A percentile compares a stretch with the other conserved stretches of the same genome.
Evolutionary conservation across 2,888 invertebrate genomes (phyloP).

Genomic region (Lobophora halterata): DNA sequence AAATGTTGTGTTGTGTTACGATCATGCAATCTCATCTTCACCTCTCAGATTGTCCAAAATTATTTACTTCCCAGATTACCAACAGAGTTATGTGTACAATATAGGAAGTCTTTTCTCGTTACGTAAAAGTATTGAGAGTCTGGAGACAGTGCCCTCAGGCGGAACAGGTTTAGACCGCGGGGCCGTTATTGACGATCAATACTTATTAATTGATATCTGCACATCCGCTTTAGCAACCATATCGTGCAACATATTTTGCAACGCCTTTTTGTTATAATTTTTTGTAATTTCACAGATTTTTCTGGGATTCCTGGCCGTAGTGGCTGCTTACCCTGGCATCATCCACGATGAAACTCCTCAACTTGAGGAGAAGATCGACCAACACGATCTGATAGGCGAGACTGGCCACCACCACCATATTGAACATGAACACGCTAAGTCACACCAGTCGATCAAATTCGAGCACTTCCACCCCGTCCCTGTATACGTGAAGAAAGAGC

Average conservation of each 20-base stretch:
- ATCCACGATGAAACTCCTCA: conserved; percentile 70
- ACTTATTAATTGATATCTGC: conserved; percentile 20
- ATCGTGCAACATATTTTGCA: conserved; percentile 2
- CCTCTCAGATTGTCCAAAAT: background rate
- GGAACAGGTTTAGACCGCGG: conserved; percentile 46
- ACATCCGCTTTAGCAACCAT: conserved; percentile 14
- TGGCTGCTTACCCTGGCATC: conserved; percentile 67
- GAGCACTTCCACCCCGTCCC: conserved; percentile 87
- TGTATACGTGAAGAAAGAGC: conserved; percentile 85
- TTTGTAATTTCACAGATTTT: conserved; percentile 57
- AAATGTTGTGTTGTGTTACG: conserved; percentile 37
- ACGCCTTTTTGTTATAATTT: background rate
- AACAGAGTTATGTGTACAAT: conserved; percentile 26
- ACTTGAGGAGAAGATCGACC: conserved; percentile 61
- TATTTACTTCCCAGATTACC: conserved; percentile 47
- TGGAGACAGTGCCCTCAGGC: conserved; percentile 42
- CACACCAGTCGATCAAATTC: conserved; percentile 85
- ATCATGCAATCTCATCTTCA: conserved; percentile 12
- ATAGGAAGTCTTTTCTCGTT: conserved; percentile 60
- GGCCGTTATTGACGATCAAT: conserved; percentile 29
- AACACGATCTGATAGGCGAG: conserved; percentile 64
- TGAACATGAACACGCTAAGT: conserved; percentile 84
- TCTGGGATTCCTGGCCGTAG: conserved; percentile 72
- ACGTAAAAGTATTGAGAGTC: conserved; percentile 45
- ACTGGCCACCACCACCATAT: conserved; percentile 81